Evolutionary conservation across 2,113 vertebrate species (phyloP).

Genomic region (Mus musculus): GRCm39 chr1:141749501-141750000

Average conservation of each 20-base stretch:
- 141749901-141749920: not conserved
- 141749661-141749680: not conserved
- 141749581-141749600: not conserved
- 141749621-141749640: not conserved
- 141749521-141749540: not conserved
- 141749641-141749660: not conserved
- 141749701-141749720: not conserved
- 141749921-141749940: not conserved
- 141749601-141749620: not conserved
- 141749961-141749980: not conserved
- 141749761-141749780: not conserved
- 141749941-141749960: not conserved
- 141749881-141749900: not conserved
- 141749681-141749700: not conserved
- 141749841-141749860: not conserved
- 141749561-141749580: not conserved
- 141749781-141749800: not conserved
- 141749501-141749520: too few relatives aligned
- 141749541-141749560: not conserved
- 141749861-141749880: not conserved
- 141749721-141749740: not conserved
- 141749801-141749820: not conserved
- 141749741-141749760: not conserved
- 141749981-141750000: not conserved
- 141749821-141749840: not conserved